A percentile compares a stretch with the other conserved stretches of the same genome.
Evolutionary conservation across 92 coral and sea anemone species (phyloP).

Genomic region (Parazoanthus darwini): DNA sequence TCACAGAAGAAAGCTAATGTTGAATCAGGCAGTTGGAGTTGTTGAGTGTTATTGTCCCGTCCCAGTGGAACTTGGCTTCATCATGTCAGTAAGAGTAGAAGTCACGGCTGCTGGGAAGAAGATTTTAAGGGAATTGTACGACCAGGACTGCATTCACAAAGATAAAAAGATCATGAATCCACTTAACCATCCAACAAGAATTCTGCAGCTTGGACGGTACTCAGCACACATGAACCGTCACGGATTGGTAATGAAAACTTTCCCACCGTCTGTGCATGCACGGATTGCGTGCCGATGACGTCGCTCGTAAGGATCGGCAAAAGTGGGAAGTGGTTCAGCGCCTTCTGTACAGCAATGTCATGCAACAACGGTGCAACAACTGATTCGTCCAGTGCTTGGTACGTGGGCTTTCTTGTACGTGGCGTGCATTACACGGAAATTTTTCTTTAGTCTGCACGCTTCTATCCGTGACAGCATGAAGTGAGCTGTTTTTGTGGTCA

Average conservation of each 20-base stretch:
- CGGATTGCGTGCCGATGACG: conserved; percentile 42
- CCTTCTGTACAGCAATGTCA: conserved; percentile 31
- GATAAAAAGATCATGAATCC: conserved; percentile 54
- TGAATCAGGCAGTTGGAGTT: conserved; percentile 33
- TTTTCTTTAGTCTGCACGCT: conserved; percentile 65
- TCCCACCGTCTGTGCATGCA: conserved; percentile 44
- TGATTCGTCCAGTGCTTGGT: conserved; percentile 61
- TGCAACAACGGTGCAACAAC: conserved; percentile 55
- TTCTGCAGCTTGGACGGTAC: conserved; percentile 52
- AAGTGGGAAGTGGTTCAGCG: conserved; percentile 69
- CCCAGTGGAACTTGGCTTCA: conserved; percentile 42
- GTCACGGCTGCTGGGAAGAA: conserved; percentile 52
- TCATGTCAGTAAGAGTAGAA: conserved; percentile 49
- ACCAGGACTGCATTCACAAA: conserved; percentile 58
- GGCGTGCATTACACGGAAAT: conserved; percentile 50
- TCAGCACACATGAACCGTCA: conserved; percentile 47
- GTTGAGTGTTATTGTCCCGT: conserved; percentile 41
- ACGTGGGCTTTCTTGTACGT: conserved; percentile 66
- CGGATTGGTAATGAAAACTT: conserved; percentile 42
- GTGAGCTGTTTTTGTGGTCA: conserved; percentile 55
- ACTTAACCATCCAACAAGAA: conserved; percentile 53
- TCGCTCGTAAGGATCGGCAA: conserved; percentile 56
- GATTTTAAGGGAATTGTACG: conserved; percentile 37
- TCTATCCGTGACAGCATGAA: conserved; percentile 62
- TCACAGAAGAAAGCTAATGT: conserved; percentile 48